Percentiles rank a stretch among this genome's conserved stretches.
phyloP scores from a whole-genome alignment of 2,797 vertebrate species.

The Leontocebus nigricollis region DNA sequence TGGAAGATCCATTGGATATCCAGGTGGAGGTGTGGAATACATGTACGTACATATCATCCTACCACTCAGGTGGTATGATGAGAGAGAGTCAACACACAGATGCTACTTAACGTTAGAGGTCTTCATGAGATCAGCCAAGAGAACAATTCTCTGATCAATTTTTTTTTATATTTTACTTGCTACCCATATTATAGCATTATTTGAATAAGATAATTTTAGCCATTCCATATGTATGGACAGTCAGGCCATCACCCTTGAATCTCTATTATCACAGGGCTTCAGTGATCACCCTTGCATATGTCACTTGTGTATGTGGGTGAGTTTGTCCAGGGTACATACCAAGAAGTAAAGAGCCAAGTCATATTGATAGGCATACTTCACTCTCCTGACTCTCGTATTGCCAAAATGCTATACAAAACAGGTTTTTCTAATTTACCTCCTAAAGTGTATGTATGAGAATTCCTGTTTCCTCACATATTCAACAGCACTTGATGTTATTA shows the following conservation, averaged over 20 bases:
- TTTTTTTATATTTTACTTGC: background rate
- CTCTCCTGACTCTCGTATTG: accelerated
- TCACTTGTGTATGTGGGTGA: accelerated
- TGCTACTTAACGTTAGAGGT: background rate
- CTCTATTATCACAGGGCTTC: background rate
- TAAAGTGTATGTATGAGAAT: background rate
- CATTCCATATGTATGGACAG: background rate
- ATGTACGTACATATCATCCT: too few species aligned
- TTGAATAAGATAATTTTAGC: background rate
- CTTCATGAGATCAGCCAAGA: background rate
- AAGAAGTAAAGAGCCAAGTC: background rate
- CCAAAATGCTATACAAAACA: background rate
- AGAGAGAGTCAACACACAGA: background rate
- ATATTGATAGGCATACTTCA: background rate
- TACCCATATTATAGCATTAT: background rate
- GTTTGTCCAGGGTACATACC: background rate
- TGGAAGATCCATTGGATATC: background rate
- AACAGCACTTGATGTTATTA: too few species aligned
- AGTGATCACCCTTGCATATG: background rate
- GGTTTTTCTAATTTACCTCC: background rate
- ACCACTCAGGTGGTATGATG: background rate
- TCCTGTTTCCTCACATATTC: background rate
- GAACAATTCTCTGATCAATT: background rate
- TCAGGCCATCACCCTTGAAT: background rate
- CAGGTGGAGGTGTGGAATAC: background rate